Base-by-base conservation (phyloP, 2,888 invertebrate genomes). In the Lysandra bellargus region DNA sequence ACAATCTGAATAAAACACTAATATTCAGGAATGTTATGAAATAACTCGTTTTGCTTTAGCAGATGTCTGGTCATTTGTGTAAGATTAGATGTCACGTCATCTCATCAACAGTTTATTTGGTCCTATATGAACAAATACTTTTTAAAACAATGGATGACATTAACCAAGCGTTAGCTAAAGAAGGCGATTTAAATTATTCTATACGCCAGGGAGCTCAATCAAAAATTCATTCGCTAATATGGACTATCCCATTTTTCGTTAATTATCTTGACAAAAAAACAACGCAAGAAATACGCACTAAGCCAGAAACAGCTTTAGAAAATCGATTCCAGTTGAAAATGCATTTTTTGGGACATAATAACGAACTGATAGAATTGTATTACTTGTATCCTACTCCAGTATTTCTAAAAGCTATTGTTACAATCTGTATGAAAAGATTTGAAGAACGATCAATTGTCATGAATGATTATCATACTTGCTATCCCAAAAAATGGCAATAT, bases 401-500 rank as follows among this genome's bases (percentile, higher is more conserved):
- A 3, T 94, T 93, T 83, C 81, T 93, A 30, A 93, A 94, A 82
- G 90, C 92, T 1, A 87, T 92, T 78, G 83, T 94, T 7, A 92
- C 90, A 1, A 88, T 92, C 81, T 93, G 92, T 80, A 84, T 93
- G 37, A 92, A 92, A 83, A 87, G 91, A 44, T 94, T 91, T 81
- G 92, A 93, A 82, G 93, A 93, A 81, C 89, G 93, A 4, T 92
- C 92, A 0, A 91, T 93, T 40, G 89, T 91, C 1, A 90, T 91
- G 72, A 91, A 92, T 75, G 93, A 94, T 79, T 93, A 92, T 80
- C 92, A 92, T 79, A 91, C 91, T 5, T 88, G 93, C 2, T 91
- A 91, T 83, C 90, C 90, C 0, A 93, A 94, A 80, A 92, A 93
- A 82, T 94, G 94, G 94, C 93, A 94, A 83, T 93, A 91, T 81